Evolutionary conservation across 2,888 invertebrate species (phyloP).

Genomic region (Eueremaeus valkanovi): DNA sequence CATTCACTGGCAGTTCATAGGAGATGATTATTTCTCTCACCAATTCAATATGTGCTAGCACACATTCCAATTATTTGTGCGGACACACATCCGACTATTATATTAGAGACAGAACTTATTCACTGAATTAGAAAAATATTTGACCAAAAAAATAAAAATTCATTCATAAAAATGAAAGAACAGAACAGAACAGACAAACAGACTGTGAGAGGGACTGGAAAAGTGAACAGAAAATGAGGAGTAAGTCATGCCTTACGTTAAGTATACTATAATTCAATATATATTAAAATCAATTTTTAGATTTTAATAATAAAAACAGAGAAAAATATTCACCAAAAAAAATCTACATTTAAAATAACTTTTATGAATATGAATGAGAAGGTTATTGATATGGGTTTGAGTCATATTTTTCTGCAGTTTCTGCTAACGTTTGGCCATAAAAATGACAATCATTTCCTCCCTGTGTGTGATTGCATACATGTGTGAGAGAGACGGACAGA

Average conservation of each 20-base stretch:
- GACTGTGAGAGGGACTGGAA: no score
- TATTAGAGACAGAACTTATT: neutral
- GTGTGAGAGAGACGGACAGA: neutral
- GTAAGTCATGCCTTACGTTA: no score
- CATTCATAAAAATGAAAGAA: neutral
- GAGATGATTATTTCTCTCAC: neutral
- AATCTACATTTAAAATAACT: neutral
- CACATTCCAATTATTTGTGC: neutral
- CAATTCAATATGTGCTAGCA: no score
- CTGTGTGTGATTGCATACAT: neutral
- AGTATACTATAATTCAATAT: no score
- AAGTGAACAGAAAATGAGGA: no score
- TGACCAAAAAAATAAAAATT: neutral
- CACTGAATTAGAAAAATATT: neutral
- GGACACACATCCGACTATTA: neutral
- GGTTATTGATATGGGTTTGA: no score
- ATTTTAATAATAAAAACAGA: no score
- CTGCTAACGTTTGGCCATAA: no score
- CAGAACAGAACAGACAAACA: no score
- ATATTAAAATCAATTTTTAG: no score
- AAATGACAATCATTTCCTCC: slow-evolving; percentile 4
- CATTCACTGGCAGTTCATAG: no score
- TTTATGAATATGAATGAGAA: neutral
- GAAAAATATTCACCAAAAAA: neutral
- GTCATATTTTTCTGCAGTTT: no score